A percentile compares a stretch with the other conserved stretches of the same genome.
These are phyloP conservation scores for Enhydra lutris DNA, from an alignment of 2,113 vertebrate genomes.

Conservation along the genomic window DNA sequence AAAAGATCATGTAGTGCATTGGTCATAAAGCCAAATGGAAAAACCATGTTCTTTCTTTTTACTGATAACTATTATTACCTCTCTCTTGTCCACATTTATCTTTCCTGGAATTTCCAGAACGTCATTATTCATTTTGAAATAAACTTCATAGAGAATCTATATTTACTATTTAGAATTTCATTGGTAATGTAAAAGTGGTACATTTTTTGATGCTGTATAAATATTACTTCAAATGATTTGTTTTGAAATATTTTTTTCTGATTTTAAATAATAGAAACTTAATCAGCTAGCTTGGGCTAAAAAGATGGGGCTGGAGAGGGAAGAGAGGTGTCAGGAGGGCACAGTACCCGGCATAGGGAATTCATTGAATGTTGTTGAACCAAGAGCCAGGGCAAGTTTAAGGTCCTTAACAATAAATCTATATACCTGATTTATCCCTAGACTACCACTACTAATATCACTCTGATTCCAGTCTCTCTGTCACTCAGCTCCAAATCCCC, in stretches of 20 bases:
- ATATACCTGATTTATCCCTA: neutral
- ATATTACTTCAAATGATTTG: neutral
- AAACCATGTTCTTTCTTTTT: constrained; percentile 13
- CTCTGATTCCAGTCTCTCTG: neutral
- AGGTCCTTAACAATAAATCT: constrained; percentile 5
- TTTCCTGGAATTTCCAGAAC: neutral
- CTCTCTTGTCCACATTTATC: neutral
- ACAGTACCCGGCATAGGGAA: neutral
- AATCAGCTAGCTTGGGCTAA: neutral
- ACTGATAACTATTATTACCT: neutral
- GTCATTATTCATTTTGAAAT: neutral
- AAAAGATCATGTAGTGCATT: neutral
- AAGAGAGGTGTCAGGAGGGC: neutral
- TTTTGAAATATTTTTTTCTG: constrained; percentile 5
- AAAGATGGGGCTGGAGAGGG: neutral
- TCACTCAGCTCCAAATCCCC: neutral
- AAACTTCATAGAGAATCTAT: neutral
- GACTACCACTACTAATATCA: neutral
- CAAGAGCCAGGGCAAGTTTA: neutral
- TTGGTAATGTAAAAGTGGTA: neutral
- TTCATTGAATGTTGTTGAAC: neutral
- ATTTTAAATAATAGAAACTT: constrained; percentile 11
- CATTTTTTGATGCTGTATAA: neutral
- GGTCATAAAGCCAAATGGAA: neutral
- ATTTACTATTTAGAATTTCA: constrained; percentile 19